Percentiles rank a stretch among this genome's conserved stretches.
These are phyloP conservation scores for Acronicta psi DNA, from an alignment of 2,888 invertebrate species.

Conservation along the genomic window DNA sequence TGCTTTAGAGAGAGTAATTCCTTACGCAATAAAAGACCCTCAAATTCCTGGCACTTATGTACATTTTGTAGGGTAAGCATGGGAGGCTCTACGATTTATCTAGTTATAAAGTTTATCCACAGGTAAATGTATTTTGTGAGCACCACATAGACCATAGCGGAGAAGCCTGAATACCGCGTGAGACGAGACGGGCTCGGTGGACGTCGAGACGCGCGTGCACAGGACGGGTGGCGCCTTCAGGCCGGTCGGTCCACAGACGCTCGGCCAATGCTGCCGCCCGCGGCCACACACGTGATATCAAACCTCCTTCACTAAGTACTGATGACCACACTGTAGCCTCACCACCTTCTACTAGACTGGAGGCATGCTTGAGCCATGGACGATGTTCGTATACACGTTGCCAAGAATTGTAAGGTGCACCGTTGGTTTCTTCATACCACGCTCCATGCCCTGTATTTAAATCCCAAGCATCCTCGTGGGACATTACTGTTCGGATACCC, in stretches of 20 bases:
- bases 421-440: constrained; percentile 93
- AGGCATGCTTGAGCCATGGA: constrained; percentile 86
- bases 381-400: constrained; percentile 94
- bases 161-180: constrained; percentile 90
- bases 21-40: background rate
- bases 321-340: constrained; percentile 95
- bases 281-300: constrained; percentile 94
- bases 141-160: constrained; percentile 93
- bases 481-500: constrained; percentile 92
- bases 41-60: background rate
- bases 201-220: constrained; percentile 91
- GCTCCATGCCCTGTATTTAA: constrained; percentile 94
- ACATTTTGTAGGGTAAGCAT: background rate
- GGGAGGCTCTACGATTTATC: background rate
- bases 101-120: constrained; percentile 69
- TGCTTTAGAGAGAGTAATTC: background rate
- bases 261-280: constrained; percentile 94
- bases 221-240: constrained; percentile 80
- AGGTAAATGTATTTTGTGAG: constrained; percentile 91
- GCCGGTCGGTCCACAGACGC: constrained; percentile 91
- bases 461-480: constrained; percentile 95
- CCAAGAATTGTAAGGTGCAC: constrained; percentile 95
- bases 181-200: constrained; percentile 89
- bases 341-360: constrained; percentile 90
- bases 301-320: constrained; percentile 90